Conservation (phyloP, 2,888 invertebrate species). For the Physocephala rufipes region DNA sequence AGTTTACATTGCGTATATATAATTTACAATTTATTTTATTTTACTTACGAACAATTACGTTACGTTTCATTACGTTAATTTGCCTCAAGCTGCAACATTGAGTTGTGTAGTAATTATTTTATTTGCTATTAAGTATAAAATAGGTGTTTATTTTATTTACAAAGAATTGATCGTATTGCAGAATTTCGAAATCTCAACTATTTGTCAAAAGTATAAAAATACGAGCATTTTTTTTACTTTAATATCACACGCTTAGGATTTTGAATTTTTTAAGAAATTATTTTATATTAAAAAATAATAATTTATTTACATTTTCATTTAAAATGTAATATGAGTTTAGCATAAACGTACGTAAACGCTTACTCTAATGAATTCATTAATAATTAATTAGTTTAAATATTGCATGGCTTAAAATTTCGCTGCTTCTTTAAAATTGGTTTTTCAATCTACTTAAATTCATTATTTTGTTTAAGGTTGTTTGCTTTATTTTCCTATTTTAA, state of each 20-base stretch:
- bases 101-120: not conserved
- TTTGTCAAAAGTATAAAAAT: slow-evolving; percentile 27
- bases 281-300: slow-evolving; percentile 23
- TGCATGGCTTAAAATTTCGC: slow-evolving; percentile 40
- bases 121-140: slow-evolving; percentile 18
- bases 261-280: slow-evolving; percentile 39
- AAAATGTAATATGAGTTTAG: too few relatives aligned
- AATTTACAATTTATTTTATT: slow-evolving; percentile 24
- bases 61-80: too few relatives aligned
- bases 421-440: slow-evolving; percentile 15
- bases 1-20: not conserved
- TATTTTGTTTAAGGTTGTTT: not conserved
- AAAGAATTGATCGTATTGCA: not conserved
- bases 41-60: too few relatives aligned
- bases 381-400: slow-evolving; percentile 42
- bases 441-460: not conserved
- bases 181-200: slow-evolving; percentile 29
- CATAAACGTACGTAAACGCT: too few relatives aligned
- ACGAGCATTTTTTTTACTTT: slow-evolving; percentile 48
- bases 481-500: not conserved
- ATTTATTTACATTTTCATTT: slow-evolving; percentile 28
- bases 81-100: not conserved
- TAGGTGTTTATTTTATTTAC: slow-evolving; percentile 19
- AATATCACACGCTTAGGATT: slow-evolving; percentile 66
- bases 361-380: slow-evolving; percentile 27